Base-by-base conservation (phyloP, 2,888 invertebrate genomes). In the Tolmerus cingulatus region DNA sequence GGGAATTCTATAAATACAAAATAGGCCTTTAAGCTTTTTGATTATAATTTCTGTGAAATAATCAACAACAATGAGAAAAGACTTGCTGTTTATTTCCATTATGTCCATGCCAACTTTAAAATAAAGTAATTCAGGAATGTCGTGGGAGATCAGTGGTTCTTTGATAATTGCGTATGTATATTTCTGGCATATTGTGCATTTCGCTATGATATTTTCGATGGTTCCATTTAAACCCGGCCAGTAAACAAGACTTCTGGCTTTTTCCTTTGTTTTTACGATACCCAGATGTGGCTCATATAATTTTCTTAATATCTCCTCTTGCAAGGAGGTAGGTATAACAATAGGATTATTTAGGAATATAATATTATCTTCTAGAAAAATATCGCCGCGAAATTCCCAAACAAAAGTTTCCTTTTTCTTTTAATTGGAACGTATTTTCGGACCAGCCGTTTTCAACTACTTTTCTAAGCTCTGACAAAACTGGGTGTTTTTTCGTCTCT, bases 401-500 rank as follows among this genome's bases (percentile, higher is more conserved):
- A n/a, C n/a, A 86, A 51, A 14, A 74, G n/a, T 46, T 86, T 46
- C 51, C 27, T 14, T 30, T 4, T 46, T 86, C 76, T 2, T 19
- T 8, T 46, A 86, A 2, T 23, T 27, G 19, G 19, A 8, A 23
- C n/a, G 34, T 86, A 8, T 16, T 86, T 5, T 12, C 23, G 5
- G 86, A 77, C 86, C 86, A 87, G 0, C 87, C 87, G 5, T 55
- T 34, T 37, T 19, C 23, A 76, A 43, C 19, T 16, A 57, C 85
- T 82, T 34, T n/a, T 81, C 40, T 86, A 27, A 27, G 76, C 87
- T 88, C 82, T 74, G 4, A 1, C 14, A 57, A 12, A 51, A 78
- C 86, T 51, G 37, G 74, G 34, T 76, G 51, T n/a, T 78, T 88
- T 55, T 40, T 85, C 66, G n/a, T 89, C 78, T 86, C 88, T 86